Percentiles rank a stretch among this genome's conserved stretches.
Conservation (phyloP, 2,113 vertebrate genomes). For the Antennarius striatus region DNA sequence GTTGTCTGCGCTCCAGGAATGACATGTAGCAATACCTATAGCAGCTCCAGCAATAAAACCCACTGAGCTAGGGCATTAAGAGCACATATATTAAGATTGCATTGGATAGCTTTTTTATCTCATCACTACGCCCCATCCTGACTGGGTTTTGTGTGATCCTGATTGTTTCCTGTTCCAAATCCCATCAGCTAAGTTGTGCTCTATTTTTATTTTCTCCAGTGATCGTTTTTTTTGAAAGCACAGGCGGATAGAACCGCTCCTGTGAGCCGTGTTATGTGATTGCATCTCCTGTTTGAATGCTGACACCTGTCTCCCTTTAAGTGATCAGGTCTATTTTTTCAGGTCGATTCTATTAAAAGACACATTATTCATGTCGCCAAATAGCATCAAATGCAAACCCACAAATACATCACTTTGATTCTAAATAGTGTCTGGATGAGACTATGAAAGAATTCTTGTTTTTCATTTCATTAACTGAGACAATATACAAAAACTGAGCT, state of each 20-base stretch:
- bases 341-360: slow-evolving; percentile 36
- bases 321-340: slow-evolving; percentile 29
- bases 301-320: slow-evolving; percentile 10
- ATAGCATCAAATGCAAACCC: neutral
- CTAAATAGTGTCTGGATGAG: no score
- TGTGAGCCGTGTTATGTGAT: slow-evolving; percentile 2
- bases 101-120: neutral
- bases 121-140: slow-evolving; percentile 24
- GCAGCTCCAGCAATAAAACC: neutral
- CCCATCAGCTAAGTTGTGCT: slow-evolving; percentile 55
- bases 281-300: no score
- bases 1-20: neutral
- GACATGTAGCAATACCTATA: neutral
- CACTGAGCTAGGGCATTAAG: neutral
- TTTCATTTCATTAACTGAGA: no score
- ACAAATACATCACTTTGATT: no score
- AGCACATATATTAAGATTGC: no score
- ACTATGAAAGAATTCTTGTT: no score
- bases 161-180: slow-evolving; percentile 52
- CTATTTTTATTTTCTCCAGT: slow-evolving; percentile 62
- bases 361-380: neutral
- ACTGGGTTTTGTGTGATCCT: slow-evolving; percentile 52
- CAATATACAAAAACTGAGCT: no score
- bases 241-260: slow-evolving; percentile 35
- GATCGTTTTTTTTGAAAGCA: slow-evolving; percentile 55